Base-by-base conservation (phyloP, 1,140 invertebrate species). In the Oscheius sp. region DNA sequence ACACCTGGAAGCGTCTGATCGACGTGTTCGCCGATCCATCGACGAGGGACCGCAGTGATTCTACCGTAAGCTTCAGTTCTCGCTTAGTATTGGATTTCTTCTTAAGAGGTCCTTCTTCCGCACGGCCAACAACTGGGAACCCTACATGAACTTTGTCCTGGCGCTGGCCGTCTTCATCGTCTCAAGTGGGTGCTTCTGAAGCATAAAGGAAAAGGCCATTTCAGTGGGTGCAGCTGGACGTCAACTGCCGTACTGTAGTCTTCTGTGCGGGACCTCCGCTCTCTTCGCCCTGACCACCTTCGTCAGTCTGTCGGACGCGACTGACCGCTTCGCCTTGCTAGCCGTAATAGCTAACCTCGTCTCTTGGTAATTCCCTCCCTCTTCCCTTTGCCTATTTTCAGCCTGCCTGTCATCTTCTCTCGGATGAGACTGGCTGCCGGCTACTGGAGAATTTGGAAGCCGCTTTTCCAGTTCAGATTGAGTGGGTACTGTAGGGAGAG, bases 61-160 rank as follows among this genome's bases (percentile, higher is more conserved):
- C n/a, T n/a, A n/a, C n/a, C n/a, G n/a, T n/a, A n/a, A n/a, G n/a
- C n/a, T n/a, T n/a, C n/a, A n/a, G n/a, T n/a, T n/a, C n/a, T n/a
- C n/a, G n/a, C n/a, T n/a, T n/a, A n/a, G n/a, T n/a, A n/a, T n/a
- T n/a, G n/a, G n/a, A n/a, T n/a, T n/a, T 42, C 38, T 55, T 34
- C 35, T 63, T 10, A 13, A 63, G 61, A 34, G 35, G 15, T 34
- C 36, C 7, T n/a, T 18, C 61, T 63, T 80, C 65, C 18, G 65
- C 23, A 69, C 76, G 13, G 15, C 31, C 18, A 66, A 68, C n/a
- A 72, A 42, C 2, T 80, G 77, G 69, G 75, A 77, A 31, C 80
- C 80, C 4, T 81, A 82, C 63, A 65, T 77, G 28, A 82, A 81
- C 38, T 81, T 81, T 58, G 63, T 79, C 34, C 36, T 78, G 28